Evolutionary conservation across 2,888 invertebrate species (phyloP).

Genomic region (Parnassius apollo): DNA sequence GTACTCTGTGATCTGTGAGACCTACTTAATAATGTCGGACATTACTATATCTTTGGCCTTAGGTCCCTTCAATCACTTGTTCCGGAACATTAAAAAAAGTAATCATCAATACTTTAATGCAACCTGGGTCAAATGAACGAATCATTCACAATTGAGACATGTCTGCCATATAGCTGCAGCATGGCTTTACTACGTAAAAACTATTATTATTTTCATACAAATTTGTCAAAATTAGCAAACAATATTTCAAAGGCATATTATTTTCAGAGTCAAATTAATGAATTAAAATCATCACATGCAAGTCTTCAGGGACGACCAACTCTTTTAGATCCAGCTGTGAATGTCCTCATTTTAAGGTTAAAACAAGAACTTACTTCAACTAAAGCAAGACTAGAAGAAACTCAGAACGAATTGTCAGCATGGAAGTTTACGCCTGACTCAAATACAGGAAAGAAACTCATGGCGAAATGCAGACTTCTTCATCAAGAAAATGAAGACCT

Average conservation of each 20-base stretch:
- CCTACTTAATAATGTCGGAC: no score
- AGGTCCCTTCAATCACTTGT: no score
- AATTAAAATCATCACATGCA: constrained; percentile 93
- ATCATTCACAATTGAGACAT: no score
- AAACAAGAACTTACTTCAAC: constrained; percentile 94
- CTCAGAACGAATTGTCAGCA: constrained; percentile 97
- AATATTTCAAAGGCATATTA: not conserved
- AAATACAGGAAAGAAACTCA: constrained; percentile 97
- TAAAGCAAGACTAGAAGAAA: constrained; percentile 95
- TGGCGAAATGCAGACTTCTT: constrained; percentile 97
- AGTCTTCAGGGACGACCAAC: constrained; percentile 87
- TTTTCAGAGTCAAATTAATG: constrained; percentile 93
- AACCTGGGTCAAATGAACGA: no score
- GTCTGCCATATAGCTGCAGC: no score
- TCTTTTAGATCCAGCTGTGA: constrained; percentile 96
- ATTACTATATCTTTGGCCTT: no score
- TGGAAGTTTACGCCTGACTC: constrained; percentile 99
- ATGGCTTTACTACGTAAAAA: no score
- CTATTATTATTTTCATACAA: not conserved
- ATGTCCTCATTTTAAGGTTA: constrained; percentile 94
- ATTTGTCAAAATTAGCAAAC: not conserved
- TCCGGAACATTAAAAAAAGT: no score
- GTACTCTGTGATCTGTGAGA: no score
- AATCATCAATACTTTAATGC: no score
- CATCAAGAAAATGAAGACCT: constrained; percentile 99